Evolutionary conservation across 2,888 invertebrate genomes (phyloP), one percentile per base, ranked within the genome.

Genomic region (Cheilosia scutellata): DNA sequence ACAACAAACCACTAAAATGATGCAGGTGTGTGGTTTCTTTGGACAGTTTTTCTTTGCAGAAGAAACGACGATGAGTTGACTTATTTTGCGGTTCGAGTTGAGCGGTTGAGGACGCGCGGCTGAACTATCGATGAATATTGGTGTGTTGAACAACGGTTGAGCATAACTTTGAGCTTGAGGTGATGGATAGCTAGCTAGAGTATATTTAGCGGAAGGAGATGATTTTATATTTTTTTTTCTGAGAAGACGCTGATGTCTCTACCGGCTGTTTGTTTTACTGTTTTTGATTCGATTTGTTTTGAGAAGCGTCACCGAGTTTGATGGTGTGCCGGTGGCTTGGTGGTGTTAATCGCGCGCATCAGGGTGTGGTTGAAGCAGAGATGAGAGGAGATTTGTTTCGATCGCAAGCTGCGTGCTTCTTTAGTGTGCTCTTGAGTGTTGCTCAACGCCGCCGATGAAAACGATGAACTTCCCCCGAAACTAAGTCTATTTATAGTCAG

Each of bases 1-100:
- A 86, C 82, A 86, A 86, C 86, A 86, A 86, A 86, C 86, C 86
- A 86, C 86, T 86, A 86, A 86, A 86, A 86, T 86, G 86, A 86
- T 86, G 86, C 86, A 86, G 86, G 76, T 86, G 86, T 86, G 86
- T 86, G 86, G 86, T 86, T 76, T 75, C 60, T 62, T 86, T 79
- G 63, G 20, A 25, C 42, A 37, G 51, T 51, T 76, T 71, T 82
- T 72, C 55, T 72, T 86, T 76, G 86, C 66, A 72, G 76, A 86
- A 77, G 78, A 80, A 80, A 49, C 76, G 86, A 77, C 66, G 82
- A 80, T 66, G 86, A 80, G 77, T 72, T 79, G 83, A 83, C 40
- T 74, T 74, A 9, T 55, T 57, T 49, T 44, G 16, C 75, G 63
- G 60, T 71, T 63, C 55, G 57, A 77, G 86, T 57, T 77, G 84